A percentile compares a stretch with the other conserved stretches of the same genome.
These are phyloP conservation scores for Pseudomugil gertrudae DNA, from an alignment of 2,797 vertebrate genomes.

Conservation along the genomic window DNA sequence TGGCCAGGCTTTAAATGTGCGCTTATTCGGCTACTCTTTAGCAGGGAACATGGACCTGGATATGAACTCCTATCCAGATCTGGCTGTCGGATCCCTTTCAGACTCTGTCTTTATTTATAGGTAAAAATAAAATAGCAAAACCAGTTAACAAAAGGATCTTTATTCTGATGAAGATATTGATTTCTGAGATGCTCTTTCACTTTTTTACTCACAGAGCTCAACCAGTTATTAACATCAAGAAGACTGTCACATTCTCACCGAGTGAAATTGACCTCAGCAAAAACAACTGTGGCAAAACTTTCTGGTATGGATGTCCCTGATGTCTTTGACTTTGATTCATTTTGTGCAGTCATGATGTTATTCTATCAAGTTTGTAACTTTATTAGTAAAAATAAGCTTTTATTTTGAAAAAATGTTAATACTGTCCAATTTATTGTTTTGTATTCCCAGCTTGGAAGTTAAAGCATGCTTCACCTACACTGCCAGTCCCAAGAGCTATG, in stretches of 20 bases:
- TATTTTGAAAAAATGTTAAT: not conserved
- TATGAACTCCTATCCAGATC: slow-evolving; percentile 90
- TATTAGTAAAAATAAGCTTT: too few species aligned
- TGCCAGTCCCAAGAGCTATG: slow-evolving; percentile 83
- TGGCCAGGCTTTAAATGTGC: slow-evolving; percentile 67
- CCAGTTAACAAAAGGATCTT: rapidly evolving
- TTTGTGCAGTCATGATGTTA: not conserved
- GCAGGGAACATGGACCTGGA: slow-evolving; percentile 97
- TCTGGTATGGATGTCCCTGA: slow-evolving; percentile 69
- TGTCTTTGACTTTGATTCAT: not conserved
- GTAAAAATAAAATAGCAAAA: slow-evolving; percentile 64
- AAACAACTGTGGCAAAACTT: slow-evolving; percentile 76
- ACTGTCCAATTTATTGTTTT: slow-evolving; percentile 18
- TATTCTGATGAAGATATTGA: not conserved
- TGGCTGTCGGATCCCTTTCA: slow-evolving; percentile 94
- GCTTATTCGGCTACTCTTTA: slow-evolving; percentile 92
- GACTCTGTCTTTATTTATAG: slow-evolving; percentile 91
- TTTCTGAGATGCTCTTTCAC: slow-evolving; percentile 14
- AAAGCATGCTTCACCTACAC: slow-evolving; percentile 89
- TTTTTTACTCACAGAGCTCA: slow-evolving; percentile 80
- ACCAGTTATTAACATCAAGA: slow-evolving; percentile 89
- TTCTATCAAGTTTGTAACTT: not conserved
- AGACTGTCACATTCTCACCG: slow-evolving; percentile 85
- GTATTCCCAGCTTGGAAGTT: slow-evolving; percentile 83
- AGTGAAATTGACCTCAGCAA: slow-evolving; percentile 86